Percentiles rank a stretch among this genome's conserved stretches.
These are phyloP conservation scores for Guaruba guarouba DNA, from an alignment of 2,113 vertebrate genomes.

Conservation along the genomic window DNA sequence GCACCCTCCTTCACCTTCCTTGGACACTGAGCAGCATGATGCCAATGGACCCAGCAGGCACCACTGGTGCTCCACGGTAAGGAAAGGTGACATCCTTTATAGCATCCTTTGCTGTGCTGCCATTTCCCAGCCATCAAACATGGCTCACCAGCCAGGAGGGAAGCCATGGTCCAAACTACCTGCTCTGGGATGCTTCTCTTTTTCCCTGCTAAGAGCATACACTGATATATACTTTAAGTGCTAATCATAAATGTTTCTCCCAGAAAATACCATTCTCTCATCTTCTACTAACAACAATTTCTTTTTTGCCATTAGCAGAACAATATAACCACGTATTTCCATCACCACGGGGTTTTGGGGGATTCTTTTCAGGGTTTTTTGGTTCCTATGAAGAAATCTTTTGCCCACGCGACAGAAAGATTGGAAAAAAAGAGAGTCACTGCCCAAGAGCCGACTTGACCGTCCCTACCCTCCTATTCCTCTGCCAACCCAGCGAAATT, in stretches of 20 bases:
- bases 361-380: not conserved
- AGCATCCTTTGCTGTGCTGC: not conserved
- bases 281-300: not conserved
- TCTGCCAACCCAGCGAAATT: conserved; percentile 36
- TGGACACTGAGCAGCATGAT: accelerated
- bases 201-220: not conserved
- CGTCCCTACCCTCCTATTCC: not conserved
- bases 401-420: not conserved
- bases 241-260: not conserved
- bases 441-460: not conserved
- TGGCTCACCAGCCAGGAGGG: not conserved
- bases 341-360: accelerated
- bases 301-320: not conserved
- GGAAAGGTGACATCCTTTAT: not conserved
- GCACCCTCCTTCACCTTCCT: not conserved
- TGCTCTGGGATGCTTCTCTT: not conserved
- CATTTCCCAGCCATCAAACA: not conserved
- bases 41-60: not conserved
- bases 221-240: not conserved
- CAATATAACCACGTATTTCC: not conserved
- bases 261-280: not conserved
- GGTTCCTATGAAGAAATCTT: not conserved
- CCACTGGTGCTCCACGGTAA: not conserved
- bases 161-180: not conserved
- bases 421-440: not conserved